A percentile compares a stretch with the other conserved stretches of the same genome.
Conservation (phyloP, 2,797 vertebrate genomes). For the Taenioides sp. region DNA sequence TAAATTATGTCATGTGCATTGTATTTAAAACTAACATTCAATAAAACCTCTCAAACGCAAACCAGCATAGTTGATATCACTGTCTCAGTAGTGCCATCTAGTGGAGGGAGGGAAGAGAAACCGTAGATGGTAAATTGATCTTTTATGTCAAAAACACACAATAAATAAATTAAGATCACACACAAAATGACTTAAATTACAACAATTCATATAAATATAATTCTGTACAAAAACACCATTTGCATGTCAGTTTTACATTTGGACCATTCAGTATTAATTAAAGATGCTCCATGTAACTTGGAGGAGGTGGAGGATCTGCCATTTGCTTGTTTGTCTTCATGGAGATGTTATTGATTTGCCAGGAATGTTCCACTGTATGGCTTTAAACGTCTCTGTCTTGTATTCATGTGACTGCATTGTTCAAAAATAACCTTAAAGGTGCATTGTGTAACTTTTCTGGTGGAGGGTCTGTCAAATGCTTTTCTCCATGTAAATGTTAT, state of each 20-base stretch:
- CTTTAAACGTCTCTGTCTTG: too few species aligned
- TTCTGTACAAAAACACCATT: slow-evolving; percentile 41
- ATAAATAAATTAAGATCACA: slow-evolving; percentile 40
- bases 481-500: too few species aligned
- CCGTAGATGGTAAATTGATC: background rate
- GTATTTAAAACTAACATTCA: slow-evolving; percentile 17
- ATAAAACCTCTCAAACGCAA: background rate
- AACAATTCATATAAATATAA: slow-evolving; percentile 53
- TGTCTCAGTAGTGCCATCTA: slow-evolving; percentile 50
- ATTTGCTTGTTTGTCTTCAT: too few species aligned
- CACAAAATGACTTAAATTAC: slow-evolving; percentile 44
- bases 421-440: too few species aligned
- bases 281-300: too few species aligned
- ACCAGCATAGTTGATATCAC: background rate
- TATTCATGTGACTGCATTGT: too few species aligned
- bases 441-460: too few species aligned
- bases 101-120: slow-evolving; percentile 33
- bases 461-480: too few species aligned
- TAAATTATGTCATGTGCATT: slow-evolving; percentile 1
- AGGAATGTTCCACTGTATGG: too few species aligned
- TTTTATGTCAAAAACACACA: slow-evolving; percentile 45
- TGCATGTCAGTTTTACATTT: slow-evolving; percentile 34
- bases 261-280: slow-evolving; percentile 8
- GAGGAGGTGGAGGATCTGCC: too few species aligned
- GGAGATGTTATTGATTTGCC: too few species aligned